phyloP scores from a whole-genome alignment of 2,113 vertebrate genomes.

The Scomber colias region DNA sequence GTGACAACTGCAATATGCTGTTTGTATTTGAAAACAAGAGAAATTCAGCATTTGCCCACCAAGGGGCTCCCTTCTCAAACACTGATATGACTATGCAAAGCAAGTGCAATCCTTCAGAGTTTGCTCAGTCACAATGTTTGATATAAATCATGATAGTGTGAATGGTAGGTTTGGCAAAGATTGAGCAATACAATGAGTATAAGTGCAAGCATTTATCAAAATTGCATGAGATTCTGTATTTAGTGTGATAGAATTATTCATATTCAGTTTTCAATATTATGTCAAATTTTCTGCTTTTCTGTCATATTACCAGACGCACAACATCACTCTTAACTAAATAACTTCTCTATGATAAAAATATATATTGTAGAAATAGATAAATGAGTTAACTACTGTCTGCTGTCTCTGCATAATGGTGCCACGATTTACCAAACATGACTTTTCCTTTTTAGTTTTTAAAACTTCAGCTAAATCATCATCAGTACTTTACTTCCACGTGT shows the following conservation, averaged over 20 bases:
- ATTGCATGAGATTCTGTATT: too few species aligned
- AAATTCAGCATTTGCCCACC: slow-evolving; percentile 75
- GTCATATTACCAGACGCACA: background rate
- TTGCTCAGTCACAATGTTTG: background rate
- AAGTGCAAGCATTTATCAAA: background rate
- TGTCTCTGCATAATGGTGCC: too few species aligned
- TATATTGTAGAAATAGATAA: too few species aligned
- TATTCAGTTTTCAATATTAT: background rate
- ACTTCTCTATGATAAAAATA: background rate
- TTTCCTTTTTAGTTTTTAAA: too few species aligned
- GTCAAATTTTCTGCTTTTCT: too few species aligned
- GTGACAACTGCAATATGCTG: background rate
- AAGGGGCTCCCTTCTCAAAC: slow-evolving; percentile 78
- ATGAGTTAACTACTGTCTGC: too few species aligned
- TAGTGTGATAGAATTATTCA: background rate
- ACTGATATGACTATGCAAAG: slow-evolving; percentile 39
- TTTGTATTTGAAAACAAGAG: background rate
- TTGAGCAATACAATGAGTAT: background rate
- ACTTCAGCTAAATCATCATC: too few species aligned
- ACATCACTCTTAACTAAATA: background rate
- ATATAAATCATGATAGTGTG: background rate
- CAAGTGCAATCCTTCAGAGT: background rate
- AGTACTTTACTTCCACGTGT: too few species aligned
- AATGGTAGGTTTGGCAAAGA: background rate
- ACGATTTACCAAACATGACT: too few species aligned